phyloP scores from a whole-genome alignment of 2,113 vertebrate genomes.

The Microcebus ravelobensis region DNA sequence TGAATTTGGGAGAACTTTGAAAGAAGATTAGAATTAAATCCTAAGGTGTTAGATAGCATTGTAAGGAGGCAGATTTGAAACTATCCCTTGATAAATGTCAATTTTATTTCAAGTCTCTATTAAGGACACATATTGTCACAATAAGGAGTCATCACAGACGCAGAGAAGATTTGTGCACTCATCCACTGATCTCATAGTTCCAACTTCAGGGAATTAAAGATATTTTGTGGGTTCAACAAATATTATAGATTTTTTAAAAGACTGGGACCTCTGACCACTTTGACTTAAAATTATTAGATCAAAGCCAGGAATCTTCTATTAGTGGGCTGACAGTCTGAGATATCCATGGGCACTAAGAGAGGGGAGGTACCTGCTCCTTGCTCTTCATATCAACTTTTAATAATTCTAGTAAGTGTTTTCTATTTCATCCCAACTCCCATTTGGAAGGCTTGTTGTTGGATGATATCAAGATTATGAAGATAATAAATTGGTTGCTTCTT shows the following conservation, averaged over 20 bases:
- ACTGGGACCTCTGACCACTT: no score
- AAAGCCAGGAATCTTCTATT: background rate
- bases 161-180: background rate
- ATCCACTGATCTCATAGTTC: background rate
- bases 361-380: background rate
- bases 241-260: no score
- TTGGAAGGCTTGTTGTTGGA: background rate
- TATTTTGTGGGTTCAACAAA: background rate
- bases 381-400: background rate
- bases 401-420: background rate
- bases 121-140: no score
- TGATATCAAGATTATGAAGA: background rate
- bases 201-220: background rate
- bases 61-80: background rate
- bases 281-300: background rate
- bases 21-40: background rate
- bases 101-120: background rate
- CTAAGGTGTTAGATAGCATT: background rate
- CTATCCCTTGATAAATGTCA: background rate
- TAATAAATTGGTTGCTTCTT: background rate
- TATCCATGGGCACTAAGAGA: background rate
- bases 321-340: no score
- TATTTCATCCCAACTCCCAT: background rate
- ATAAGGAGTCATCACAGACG: background rate
- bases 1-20: background rate